These are phyloP conservation scores for Nephrotoma guestfalica DNA, from an alignment of 2,888 invertebrate genomes.

Conservation along the genomic window DNA sequence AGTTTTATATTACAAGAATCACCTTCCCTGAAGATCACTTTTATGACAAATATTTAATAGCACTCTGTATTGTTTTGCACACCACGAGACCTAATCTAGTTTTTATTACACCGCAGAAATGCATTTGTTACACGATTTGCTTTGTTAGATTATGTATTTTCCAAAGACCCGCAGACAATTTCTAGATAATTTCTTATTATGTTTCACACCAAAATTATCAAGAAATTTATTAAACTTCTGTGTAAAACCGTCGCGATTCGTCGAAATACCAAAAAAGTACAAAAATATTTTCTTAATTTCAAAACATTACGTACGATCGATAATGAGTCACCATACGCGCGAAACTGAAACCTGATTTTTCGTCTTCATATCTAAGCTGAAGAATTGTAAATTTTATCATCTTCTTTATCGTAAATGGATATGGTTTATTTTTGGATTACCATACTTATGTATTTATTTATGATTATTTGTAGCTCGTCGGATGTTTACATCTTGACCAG, in stretches of 20 bases:
- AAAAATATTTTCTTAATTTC: neutral
- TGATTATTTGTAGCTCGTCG: neutral
- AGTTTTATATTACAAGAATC: neutral
- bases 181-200: neutral
- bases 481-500: too few relatives aligned
- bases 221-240: neutral
- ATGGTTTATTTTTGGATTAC: neutral
- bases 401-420: neutral
- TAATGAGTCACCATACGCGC: neutral
- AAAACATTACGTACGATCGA: neutral
- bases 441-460: neutral
- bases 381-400: neutral
- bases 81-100: too few relatives aligned
- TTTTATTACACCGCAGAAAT: too few relatives aligned
- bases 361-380: neutral
- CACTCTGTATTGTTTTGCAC: neutral
- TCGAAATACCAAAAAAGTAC: neutral
- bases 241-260: neutral
- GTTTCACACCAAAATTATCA: neutral
- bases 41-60: neutral
- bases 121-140: neutral
- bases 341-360: neutral
- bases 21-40: neutral
- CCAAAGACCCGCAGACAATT: neutral
- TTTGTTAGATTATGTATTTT: neutral